Evolutionary conservation across 2,888 invertebrate species (phyloP), one percentile per base, ranked within the genome.

Genomic region (Trachelus stipa): DNA sequence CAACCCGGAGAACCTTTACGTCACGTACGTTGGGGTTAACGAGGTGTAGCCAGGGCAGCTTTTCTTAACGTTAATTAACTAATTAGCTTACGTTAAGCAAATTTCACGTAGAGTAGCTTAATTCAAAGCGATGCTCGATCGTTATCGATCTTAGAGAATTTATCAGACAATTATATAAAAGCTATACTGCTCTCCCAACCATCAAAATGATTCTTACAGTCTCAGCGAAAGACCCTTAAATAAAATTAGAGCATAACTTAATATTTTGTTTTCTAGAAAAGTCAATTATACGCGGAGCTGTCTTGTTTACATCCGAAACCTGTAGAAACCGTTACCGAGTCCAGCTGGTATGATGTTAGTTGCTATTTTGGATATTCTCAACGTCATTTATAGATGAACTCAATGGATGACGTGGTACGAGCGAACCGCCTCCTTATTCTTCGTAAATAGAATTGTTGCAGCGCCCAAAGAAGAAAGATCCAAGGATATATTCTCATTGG

Each of bases 381-480:
- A 77, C 85, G 84, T 85, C 83, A 85, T 75, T 33, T 71, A 69
- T 71, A 69, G 56, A 33, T 34, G 35, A 74, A 77, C 81, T 83
- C 81, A 85, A 85, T 84, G 85, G 79, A 73, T 80, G 78, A 80
- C 78, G 74, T 31, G 79, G 80, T 31, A 34, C 84, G 80, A 83
- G 80, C 35, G 69, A 84, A 85, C 83, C 85, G 85, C 83, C 81
- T 85, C 80, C 34, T 34, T 83, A 79, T 85, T 82, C 33, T 81
- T 84, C 84, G 79, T 78, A 85, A 80, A 84, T 83, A 84, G 85
- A 23, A 23, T 56, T 56, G 9, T 23, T 23, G 56, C 9, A 56
- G 56, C 23, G 56, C 56, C 56, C 56, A 6, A 56, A 56, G 23
- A 56, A 56, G 56, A 23, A 2, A 56, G 9, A 23, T 9, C 23